Evolutionary conservation across 1,140 invertebrate species (phyloP).

Genomic region (Glomeris maerens): DNA sequence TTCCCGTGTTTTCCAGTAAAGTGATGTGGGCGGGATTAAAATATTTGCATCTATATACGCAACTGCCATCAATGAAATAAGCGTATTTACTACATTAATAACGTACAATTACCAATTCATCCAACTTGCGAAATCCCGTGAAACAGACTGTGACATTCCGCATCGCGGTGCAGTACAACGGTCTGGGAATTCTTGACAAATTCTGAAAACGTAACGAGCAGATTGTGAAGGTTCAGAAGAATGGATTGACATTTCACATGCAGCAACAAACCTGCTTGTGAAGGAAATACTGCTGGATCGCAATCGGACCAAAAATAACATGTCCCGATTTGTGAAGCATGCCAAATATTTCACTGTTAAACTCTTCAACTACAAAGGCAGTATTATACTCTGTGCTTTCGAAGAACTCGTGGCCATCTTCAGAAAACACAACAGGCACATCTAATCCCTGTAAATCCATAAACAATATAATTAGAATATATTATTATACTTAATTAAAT

Average conservation of each 20-base stretch:
- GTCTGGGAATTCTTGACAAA: constrained; percentile 50
- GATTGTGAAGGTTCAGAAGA: neutral
- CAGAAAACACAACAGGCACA: constrained; percentile 45
- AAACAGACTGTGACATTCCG: constrained; percentile 69
- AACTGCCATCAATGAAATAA: too few species aligned
- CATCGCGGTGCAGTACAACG: constrained; percentile 75
- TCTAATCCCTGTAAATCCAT: constrained; percentile 38
- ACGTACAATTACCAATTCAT: constrained; percentile 52
- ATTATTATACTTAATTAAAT: neutral
- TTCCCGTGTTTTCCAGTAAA: too few species aligned
- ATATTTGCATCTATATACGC: too few species aligned
- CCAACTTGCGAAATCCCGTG: constrained; percentile 72
- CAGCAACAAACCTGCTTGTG: constrained; percentile 10
- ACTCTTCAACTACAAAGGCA: constrained; percentile 52
- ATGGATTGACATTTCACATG: constrained; percentile 18
- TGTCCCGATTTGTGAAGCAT: constrained; percentile 44
- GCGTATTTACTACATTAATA: too few species aligned
- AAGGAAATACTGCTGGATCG: constrained; percentile 26
- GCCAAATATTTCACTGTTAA: constrained; percentile 49
- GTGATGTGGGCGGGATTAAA: too few species aligned
- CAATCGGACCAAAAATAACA: constrained; percentile 29
- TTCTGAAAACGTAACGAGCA: too few species aligned
- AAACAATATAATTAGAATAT: constrained; percentile 7
- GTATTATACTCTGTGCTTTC: constrained; percentile 35
- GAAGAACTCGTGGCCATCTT: constrained; percentile 41